Evolutionary conservation across 2,888 invertebrate genomes (phyloP).

Genomic region (Orthonychiurus folsomi): DNA sequence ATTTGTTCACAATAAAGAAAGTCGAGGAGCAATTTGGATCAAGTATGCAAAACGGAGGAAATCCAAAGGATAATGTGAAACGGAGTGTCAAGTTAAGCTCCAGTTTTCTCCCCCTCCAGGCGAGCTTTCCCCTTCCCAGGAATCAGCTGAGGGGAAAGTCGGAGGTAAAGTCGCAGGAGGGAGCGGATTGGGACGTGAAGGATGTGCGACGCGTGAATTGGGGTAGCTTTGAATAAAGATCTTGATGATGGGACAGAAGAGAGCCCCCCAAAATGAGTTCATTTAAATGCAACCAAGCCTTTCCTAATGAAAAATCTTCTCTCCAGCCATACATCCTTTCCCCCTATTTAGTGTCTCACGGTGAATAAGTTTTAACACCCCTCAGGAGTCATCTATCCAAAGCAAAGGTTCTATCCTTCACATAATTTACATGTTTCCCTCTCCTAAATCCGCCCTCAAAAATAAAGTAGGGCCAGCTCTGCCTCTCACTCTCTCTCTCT

Average conservation of each 20-base stretch:
- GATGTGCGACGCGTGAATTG: not conserved
- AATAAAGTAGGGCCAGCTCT: too few relatives aligned
- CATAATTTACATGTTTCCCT: too few relatives aligned
- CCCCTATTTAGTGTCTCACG: too few relatives aligned
- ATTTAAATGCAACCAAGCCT: not conserved
- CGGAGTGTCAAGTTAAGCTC: not conserved
- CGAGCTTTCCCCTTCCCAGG: not conserved
- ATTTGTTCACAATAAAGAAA: not conserved
- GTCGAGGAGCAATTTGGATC: not conserved
- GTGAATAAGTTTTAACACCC: not conserved
- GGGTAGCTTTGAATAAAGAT: not conserved
- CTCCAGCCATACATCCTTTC: not conserved
- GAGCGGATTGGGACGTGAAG: not conserved
- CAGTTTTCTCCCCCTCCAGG: not conserved
- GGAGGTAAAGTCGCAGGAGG: not conserved
- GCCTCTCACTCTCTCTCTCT: too few relatives aligned
- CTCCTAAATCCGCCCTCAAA: too few relatives aligned
- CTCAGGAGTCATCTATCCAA: too few relatives aligned
- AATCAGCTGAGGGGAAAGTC: not conserved
- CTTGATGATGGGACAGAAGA: not conserved
- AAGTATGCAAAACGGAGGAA: not conserved
- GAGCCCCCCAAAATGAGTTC: constrained; percentile 1
- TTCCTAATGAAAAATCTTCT: not conserved
- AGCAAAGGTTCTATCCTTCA: too few relatives aligned
- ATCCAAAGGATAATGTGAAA: not conserved